Base-by-base conservation (phyloP, 1,140 invertebrate species). In the Trissolcus basalis region DNA sequence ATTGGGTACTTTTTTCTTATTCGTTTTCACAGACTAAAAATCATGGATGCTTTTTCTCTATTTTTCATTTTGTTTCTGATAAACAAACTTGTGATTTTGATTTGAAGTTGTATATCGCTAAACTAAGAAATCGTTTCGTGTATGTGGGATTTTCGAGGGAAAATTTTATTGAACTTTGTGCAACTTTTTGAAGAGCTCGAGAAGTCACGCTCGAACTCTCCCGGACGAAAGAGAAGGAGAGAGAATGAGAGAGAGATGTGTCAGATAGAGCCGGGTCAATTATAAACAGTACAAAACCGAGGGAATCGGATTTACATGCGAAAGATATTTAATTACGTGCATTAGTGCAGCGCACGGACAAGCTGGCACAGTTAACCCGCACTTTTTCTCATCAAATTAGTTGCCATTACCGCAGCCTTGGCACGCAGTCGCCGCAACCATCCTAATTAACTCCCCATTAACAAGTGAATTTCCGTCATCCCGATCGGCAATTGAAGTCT, bases 401-500 rank as follows among this genome's bases (percentile, higher is more conserved):
- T 13, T 13, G 13, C 54, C 63, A 44, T 58, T 50, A 58, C 35
- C 63, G 47, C 53, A 47, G 43, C 14, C 50, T 14, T 47, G 63
- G 16, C 19, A 50, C 16, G 12, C 35, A 33, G 47, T 49, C 45
- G 53, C 63, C 45, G 13, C 50, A 45, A 51, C 36, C 64, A 58
- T 58, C 48, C 64, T 44, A 68, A 69, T 69, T 60, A 69, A 60
- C 65, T 69, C 64, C 27, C 48, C 41, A 59, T 68, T 68, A 68
- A 58, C 54, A 27, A 50, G 19, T 49, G 54, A 59, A 68, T 58
- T 68, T 68, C 64, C 63, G 63, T 47, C 55, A 49, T 69, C 55
- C 35, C 15, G 39, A 68, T 58, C 64, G 13, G 12, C 36, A 33
- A 27, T 33, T 4, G 43, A 12, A 43, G 19, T 27, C 33, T 56